Base-by-base conservation (phyloP, 1,140 invertebrate genomes). In the Scylla paramamosain region DNA sequence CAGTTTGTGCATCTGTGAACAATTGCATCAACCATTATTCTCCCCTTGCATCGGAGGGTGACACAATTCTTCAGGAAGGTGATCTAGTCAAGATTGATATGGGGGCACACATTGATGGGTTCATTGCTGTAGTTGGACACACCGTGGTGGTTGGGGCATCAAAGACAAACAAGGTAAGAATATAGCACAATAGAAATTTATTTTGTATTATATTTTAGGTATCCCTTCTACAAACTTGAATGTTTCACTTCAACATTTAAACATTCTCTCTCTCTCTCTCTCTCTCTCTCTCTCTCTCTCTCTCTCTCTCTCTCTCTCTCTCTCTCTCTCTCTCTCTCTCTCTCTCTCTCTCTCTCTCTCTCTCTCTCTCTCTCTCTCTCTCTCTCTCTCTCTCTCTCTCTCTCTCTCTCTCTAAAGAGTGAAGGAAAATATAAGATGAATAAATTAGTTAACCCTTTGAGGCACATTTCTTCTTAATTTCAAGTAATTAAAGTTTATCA, bases 11-110 rank as follows among this genome's bases (percentile, higher is more conserved):
- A 95, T 99, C 99, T 32, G 98, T 99, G 14, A 99, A 99, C 97
- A 99, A 99, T 97, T 99, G 99, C 97, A 99, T 99, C 97, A 99
- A 99, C 97, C 99, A 99, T 97, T 99, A 98, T 97, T 99, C 99
- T 86, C 99, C 99, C 28, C 98, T 99, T 91, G 98, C 98, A 96
- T 99, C 98, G 97, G 99, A 99, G 97, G 97, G 98, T 86, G 99
- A 99, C 97, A 98, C 98, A 96, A 97, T 98, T 92, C 97, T 99
- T 28, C 98, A 99, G 97, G 98, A 98, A 96, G 99, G 98, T 77
- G 99, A 99, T 97, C 97, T 99, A 96, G 99, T 99, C 94, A 99
- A 99, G 98, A 98, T 99, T 97, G 99, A 99, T 97, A 97, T 99
- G 96, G 99, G 99, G 96, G 99, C 99, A 95, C 99, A 99, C 97